These are phyloP conservation scores for Drosophila meridiana DNA, from an alignment of 2,888 invertebrate species.

Conservation along the genomic window DNA sequence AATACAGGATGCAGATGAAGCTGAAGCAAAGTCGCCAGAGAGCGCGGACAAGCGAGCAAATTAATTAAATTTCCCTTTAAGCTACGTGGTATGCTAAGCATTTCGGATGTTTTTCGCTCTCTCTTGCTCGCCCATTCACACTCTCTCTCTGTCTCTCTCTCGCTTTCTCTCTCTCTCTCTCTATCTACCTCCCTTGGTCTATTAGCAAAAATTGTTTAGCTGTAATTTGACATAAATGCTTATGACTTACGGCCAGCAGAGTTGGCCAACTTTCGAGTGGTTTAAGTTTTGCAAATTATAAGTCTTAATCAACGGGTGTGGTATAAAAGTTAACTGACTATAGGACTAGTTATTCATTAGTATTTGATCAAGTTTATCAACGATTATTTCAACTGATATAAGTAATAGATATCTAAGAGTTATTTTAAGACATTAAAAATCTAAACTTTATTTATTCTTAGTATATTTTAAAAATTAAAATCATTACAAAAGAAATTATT, in stretches of 20 bases:
- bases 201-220: slow-evolving; percentile 37
- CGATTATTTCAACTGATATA: background rate
- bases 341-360: background rate
- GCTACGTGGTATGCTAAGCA: slow-evolving; percentile 65
- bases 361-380: background rate
- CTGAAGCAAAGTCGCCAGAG: slow-evolving; percentile 16
- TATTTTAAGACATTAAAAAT: too few relatives aligned
- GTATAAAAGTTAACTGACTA: background rate
- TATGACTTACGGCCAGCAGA: slow-evolving; percentile 22
- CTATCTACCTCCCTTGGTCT: slow-evolving; percentile 16
- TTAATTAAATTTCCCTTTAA: slow-evolving; percentile 72
- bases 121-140: too few relatives aligned
- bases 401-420: too few relatives aligned
- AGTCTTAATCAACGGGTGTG: background rate
- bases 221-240: slow-evolving; percentile 34
- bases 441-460: too few relatives aligned
- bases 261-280: slow-evolving; percentile 10
- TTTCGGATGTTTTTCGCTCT: slow-evolving; percentile 10
- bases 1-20: slow-evolving; percentile 25
- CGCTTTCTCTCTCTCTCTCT: background rate
- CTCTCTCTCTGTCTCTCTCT: background rate
- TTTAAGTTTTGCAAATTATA: slow-evolving; percentile 1
- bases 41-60: slow-evolving; percentile 43
- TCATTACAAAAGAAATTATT: too few relatives aligned
- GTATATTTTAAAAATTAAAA: too few relatives aligned